Evolutionary conservation across 2,888 invertebrate species (phyloP), one percentile per base, ranked within the genome.

Genomic region (Drosophila anomalipes): DNA sequence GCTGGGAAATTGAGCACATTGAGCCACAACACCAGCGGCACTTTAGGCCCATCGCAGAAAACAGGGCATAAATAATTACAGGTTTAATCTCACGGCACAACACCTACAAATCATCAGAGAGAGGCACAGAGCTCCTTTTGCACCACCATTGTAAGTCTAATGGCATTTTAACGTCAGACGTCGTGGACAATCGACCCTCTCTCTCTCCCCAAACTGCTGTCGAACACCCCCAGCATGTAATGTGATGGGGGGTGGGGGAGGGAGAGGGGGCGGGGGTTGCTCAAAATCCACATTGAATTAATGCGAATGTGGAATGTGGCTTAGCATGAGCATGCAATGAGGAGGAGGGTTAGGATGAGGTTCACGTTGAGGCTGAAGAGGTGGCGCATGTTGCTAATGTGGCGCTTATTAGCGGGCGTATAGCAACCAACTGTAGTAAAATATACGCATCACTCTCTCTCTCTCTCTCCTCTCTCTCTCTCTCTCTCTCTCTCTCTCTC

Each of bases 91-190:
- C 32, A 61, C 28, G 69, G 60, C 74, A 16, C 63, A 81, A 83
- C 80, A 76, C 73, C 82, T 70, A 84, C 85, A 82, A 82, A 84
- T 84, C 82, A 82, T 84, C 28, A 3, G 16, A 26, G 76, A 57
- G 68, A n/a, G 68, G 52, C 72, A 33, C 37, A 51, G 22, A 56
- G 56, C 47, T 3, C 32, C 58, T 51, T 61, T 49, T 52, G 47
- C 49, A 39, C 19, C 19, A 41, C 62, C 64, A 71, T 63, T 69
- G 66, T 74, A 39, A 39, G 75, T 72, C 83, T 91, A 90, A 91
- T 91, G 91, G 91, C 87, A 91, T 89, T 90, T 90, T 76, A 81
- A 89, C 87, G 82, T 91, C 74, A 78, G 68, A 66, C 59, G 71
- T 80, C 66, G 64, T 62, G 51, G 33, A 32, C 52, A 32, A 56